Evolutionary conservation across 2,888 invertebrate genomes (phyloP).

Genomic region (Eupithecia vulgata): DNA sequence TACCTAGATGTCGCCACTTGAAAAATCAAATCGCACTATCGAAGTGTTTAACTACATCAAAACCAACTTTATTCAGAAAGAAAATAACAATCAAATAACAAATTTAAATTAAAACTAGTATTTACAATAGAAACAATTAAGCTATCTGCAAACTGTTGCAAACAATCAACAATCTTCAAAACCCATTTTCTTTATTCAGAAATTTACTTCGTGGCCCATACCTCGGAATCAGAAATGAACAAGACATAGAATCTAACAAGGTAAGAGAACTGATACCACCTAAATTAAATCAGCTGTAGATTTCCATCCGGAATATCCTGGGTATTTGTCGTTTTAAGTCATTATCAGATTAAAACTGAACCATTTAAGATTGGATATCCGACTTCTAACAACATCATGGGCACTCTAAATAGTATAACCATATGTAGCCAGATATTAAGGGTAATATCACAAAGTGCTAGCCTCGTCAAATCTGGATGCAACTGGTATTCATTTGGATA

Average conservation of each 20-base stretch:
- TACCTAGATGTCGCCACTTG: too few relatives aligned
- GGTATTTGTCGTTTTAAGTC: neutral
- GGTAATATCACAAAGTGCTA: slow-evolving; percentile 29
- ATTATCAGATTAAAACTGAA: neutral
- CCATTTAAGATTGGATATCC: neutral
- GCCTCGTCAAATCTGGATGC: slow-evolving; percentile 67
- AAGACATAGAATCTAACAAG: neutral
- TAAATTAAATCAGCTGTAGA: neutral
- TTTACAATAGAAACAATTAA: too few relatives aligned
- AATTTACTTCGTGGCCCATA: neutral
- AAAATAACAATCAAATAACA: too few relatives aligned
- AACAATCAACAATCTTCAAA: too few relatives aligned
- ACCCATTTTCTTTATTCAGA: too few relatives aligned
- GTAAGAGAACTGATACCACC: neutral
- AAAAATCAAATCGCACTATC: too few relatives aligned
- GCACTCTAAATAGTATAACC: neutral
- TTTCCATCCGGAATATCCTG: neutral
- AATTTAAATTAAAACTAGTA: too few relatives aligned
- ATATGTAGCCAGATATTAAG: slow-evolving; percentile 20
- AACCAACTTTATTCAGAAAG: too few relatives aligned
- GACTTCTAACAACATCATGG: slow-evolving; percentile 20
- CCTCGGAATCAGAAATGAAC: neutral
- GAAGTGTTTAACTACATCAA: too few relatives aligned
- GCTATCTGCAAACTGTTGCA: too few relatives aligned
- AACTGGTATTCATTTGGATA: slow-evolving; percentile 76